Base-by-base conservation (phyloP, 2,797 vertebrate species). In the Harpagifer antarcticus region DNA sequence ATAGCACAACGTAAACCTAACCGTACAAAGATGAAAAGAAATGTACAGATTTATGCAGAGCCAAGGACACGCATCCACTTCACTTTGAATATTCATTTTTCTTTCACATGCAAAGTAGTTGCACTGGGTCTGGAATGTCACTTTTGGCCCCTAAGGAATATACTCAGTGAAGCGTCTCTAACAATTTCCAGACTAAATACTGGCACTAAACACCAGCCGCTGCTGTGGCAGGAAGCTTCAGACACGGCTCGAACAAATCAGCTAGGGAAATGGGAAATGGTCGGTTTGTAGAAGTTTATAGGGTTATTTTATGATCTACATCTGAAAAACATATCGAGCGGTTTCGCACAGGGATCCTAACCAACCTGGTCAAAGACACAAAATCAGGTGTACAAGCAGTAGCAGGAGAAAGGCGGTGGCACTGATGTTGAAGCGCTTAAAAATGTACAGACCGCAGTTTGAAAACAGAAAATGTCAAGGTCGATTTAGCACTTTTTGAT, bases 151-250 rank as follows among this genome's bases (percentile, higher is more conserved):
- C 86, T 33, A 19, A 85, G 88, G 86, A 87, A 84, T 76, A 70
- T 16, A 82, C 54, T 83, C 88, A 84, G 55, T 71, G 87, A 82
- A 89, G 88, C 88, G 66, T 86, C 79, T 77, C 84, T 87, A 89
- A 92, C 89, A 90, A 89, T 89, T 86, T 81, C 83, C 91, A 89
- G 87, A 88, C 86, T 91, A 83, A 92, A 87, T 82, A 87, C 79
- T 86, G 82, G 83, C 87, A 86, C 85, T 86, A 87, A 86, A 88
- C 78, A 85, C 82, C 87, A 87, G 79, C 68, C 82, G 56, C 70
- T 81, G 86, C 72, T 83, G 83, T 81, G 83, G 85, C 87, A 89
- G 85, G 81, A 76, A 86, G 74, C 83, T 85, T 78, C 72, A 83
- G 83, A 90, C 74, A 85, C 75, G 84, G 85, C 88, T 84, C 82